Conservation (phyloP, 1,140 invertebrate genomes). For the Argopecten irradians region DNA sequence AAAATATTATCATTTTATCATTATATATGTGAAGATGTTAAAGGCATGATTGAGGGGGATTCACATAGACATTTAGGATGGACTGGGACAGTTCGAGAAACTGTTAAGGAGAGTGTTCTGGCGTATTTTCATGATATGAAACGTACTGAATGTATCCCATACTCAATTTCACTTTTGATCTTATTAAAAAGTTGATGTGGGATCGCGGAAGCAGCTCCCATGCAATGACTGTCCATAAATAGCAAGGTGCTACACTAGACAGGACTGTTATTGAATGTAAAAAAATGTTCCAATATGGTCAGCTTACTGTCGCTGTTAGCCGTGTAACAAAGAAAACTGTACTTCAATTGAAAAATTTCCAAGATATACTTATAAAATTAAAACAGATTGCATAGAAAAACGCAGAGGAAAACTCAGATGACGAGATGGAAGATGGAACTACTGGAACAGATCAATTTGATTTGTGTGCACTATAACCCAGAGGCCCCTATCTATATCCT, state of each 20-base stretch:
- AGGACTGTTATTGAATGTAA: slow-evolving; percentile 24
- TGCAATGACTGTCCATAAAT: slow-evolving; percentile 40
- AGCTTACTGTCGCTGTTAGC: slow-evolving; percentile 36
- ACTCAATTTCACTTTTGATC: slow-evolving; percentile 29
- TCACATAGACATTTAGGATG: slow-evolving; percentile 30
- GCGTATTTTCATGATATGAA: neutral
- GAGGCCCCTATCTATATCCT: no score
- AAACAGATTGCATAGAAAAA: no score
- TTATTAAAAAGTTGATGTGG: slow-evolving; percentile 28
- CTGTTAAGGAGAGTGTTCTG: neutral
- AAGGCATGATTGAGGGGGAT: neutral
- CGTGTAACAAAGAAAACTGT: slow-evolving; percentile 30
- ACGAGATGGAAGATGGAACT: no score
- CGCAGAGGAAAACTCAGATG: no score
- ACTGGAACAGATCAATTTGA: no score
- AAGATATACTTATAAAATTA: no score
- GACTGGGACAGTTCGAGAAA: slow-evolving; percentile 27
- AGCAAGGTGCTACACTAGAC: slow-evolving; percentile 38
- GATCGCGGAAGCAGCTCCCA: no score
- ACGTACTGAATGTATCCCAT: no score
- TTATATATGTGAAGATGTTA: no score
- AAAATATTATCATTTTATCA: no score
- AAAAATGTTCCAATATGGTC: slow-evolving; percentile 39
- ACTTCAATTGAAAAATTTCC: slow-evolving; percentile 35
- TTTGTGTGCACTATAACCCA: no score